Evolutionary conservation across 2,888 invertebrate genomes (phyloP), one percentile per base, ranked within the genome.

Genomic region (Oxyscelio sp.): DNA sequence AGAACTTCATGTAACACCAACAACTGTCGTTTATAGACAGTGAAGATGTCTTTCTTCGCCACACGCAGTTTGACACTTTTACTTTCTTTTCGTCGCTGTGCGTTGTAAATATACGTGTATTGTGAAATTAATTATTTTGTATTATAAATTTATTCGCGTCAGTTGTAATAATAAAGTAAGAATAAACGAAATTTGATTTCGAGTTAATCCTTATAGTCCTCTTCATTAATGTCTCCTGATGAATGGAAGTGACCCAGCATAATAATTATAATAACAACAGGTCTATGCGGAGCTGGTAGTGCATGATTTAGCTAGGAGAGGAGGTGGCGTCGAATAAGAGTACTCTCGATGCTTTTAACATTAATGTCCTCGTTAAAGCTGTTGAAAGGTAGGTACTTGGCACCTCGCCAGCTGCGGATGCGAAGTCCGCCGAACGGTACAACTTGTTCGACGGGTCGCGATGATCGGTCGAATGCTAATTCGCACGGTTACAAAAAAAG

Each of bases 391-490:
- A 86, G 81, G 82, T 86, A 82, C 77, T 82, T 86, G 79, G 82
- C 84, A 84, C 84, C 77, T 79, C 74, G 38, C 75, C 68, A 68
- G 77, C 79, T 78, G 80, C 70, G 70, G 70, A 86, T 80, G 75
- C 75, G 75, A 68, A 77, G 63, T 71, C 83, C 80, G 83, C 81
- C 82, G 73, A 84, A 88, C 83, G 82, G 86, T 85, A 81, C 83
- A 86, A 82, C 88, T 87, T 88, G 89, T 89, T 87, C 88, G 85
- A 88, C 89, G 84, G 87, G 87, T 87, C 85, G 83, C 84, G 71
- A 85, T 87, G 85, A 88, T 89, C 89, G 86, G 84, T 80, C 86
- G 79, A 88, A 86, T 86, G 89, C 87, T 87, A 89, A 87, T 89
- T 86, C 83, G 77, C 77, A 77, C 75, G 77, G 78, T 81, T 77